phyloP scores from a whole-genome alignment of 1,140 invertebrate species.

The Gonatopus flavifemur region DNA sequence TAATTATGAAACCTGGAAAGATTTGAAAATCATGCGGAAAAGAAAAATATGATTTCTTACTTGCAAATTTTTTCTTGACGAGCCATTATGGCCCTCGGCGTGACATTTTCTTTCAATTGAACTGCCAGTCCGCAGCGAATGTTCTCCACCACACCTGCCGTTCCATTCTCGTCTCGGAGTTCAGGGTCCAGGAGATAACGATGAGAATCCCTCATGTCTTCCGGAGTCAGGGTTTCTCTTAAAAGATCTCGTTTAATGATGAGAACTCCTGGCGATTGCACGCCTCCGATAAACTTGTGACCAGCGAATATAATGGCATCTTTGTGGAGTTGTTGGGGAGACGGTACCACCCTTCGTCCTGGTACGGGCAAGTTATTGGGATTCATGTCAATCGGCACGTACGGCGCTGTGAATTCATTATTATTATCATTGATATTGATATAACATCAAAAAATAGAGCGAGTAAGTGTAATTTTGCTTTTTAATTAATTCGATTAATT shows the following conservation, averaged over 20 bases:
- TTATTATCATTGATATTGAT: no score
- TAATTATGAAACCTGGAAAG: background rate
- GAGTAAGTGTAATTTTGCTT: no score
- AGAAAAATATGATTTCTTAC: constrained; percentile 45
- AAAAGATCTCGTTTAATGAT: constrained; percentile 61
- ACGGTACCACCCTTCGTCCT: constrained; percentile 67
- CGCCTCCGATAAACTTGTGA: constrained; percentile 89
- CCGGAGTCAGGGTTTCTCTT: constrained; percentile 49
- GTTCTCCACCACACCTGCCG: constrained; percentile 79
- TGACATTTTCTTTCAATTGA: constrained; percentile 82
- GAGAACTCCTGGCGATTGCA: constrained; percentile 76
- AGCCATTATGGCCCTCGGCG: constrained; percentile 70
- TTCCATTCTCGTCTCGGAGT: constrained; percentile 82
- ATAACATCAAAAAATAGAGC: no score
- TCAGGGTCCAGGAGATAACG: constrained; percentile 55
- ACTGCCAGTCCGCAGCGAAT: constrained; percentile 84
- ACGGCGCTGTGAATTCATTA: constrained; percentile 73
- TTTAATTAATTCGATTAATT: no score
- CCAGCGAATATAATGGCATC: constrained; percentile 90
- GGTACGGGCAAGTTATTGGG: constrained; percentile 70
- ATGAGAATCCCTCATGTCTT: constrained; percentile 54
- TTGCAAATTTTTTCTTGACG: constrained; percentile 75
- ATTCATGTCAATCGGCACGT: constrained; percentile 84
- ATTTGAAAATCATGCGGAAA: background rate
- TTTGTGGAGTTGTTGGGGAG: no score